phyloP scores from a whole-genome alignment of 2,888 invertebrate species.

The Harpalus rufipes region DNA sequence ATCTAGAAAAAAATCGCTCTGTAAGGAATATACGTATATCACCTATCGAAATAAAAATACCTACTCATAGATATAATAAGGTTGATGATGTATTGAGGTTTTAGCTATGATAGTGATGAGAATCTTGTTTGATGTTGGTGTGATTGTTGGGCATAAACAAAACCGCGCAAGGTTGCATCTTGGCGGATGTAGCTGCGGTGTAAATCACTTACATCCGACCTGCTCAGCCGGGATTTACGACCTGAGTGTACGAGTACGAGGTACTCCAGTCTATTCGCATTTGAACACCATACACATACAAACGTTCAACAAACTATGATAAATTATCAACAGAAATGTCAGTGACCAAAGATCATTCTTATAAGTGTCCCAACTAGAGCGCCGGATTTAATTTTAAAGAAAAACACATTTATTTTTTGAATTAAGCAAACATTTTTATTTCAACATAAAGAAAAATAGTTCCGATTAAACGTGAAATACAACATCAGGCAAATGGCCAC shows the following conservation, averaged over 20 bases:
- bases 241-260: not conserved
- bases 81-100: not conserved
- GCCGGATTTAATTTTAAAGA: too few relatives aligned
- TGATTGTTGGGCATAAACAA: slow-evolving; percentile 22
- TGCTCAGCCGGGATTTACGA: slow-evolving; percentile 5
- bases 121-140: not conserved
- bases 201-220: slow-evolving; percentile 52
- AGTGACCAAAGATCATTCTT: too few relatives aligned
- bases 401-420: too few relatives aligned
- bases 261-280: not conserved
- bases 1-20: too few relatives aligned
- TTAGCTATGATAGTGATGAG: not conserved
- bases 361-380: too few relatives aligned
- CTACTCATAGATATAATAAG: too few relatives aligned
- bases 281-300: not conserved
- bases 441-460: too few relatives aligned
- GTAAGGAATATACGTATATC: too few relatives aligned
- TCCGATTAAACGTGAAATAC: too few relatives aligned
- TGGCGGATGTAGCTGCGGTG: slow-evolving; percentile 26
- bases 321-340: not conserved
- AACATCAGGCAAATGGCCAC: too few relatives aligned
- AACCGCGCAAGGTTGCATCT: slow-evolving; percentile 40
- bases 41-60: too few relatives aligned
- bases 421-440: too few relatives aligned
- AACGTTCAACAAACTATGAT: not conserved